phyloP scores from a whole-genome alignment of 2,888 invertebrate species.

The Brenthis daphne region DNA sequence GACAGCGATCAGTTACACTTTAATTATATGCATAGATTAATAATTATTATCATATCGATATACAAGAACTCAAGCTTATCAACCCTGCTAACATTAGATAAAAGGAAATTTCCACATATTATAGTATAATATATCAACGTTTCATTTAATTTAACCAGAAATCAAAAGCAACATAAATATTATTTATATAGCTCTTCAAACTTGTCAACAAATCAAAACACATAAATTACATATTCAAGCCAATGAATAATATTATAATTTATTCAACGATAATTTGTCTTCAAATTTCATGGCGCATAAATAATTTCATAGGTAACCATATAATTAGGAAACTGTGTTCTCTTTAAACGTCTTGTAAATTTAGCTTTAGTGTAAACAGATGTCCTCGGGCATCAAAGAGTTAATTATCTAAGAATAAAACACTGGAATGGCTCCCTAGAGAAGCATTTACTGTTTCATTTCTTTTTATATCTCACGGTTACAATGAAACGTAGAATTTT shows the following conservation, averaged over 20 bases:
- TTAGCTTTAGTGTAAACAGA: slow-evolving; percentile 62
- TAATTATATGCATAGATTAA: no score
- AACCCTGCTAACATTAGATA: no score
- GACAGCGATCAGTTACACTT: no score
- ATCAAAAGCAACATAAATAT: no score
- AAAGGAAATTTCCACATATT: no score
- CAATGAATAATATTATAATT: slow-evolving; percentile 9
- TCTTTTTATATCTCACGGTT: slow-evolving; percentile 50
- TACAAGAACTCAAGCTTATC: no score
- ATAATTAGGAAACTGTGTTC: slow-evolving; percentile 44
- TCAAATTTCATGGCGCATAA: slow-evolving; percentile 25
- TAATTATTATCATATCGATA: no score
- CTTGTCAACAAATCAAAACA: not conserved
- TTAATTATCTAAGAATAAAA: slow-evolving; percentile 78
- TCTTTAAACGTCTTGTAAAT: slow-evolving; percentile 51
- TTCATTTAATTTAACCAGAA: no score
- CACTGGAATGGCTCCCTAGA: slow-evolving; percentile 69
- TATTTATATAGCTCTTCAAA: not conserved
- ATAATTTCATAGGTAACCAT: slow-evolving; percentile 42
- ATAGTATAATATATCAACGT: no score
- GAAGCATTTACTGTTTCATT: slow-evolving; percentile 52
- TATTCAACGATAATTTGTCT: not conserved
- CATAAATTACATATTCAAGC: not conserved
- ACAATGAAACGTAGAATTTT: slow-evolving; percentile 24
- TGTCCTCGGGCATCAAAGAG: slow-evolving; percentile 74